Conservation (phyloP, 1,140 invertebrate genomes). For the Calosoma granatense region DNA sequence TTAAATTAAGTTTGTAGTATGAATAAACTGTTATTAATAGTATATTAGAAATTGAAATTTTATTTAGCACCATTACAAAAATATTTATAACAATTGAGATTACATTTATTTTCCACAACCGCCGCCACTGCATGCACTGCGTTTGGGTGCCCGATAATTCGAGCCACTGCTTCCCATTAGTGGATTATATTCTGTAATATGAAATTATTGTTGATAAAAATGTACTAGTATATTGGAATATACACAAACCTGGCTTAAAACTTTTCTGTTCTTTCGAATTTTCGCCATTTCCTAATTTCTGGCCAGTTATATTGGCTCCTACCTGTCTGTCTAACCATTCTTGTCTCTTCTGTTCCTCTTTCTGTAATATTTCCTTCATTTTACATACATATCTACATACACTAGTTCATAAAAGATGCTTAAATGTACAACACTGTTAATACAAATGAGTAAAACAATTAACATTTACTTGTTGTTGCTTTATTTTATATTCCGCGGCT, state of each 20-base stretch:
- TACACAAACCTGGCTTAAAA: conserved; percentile 22
- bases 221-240: conserved; percentile 4
- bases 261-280: conserved; percentile 20
- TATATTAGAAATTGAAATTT: too few relatives aligned
- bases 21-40: too few relatives aligned
- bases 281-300: conserved; percentile 18
- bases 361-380: too few relatives aligned
- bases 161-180: conserved; percentile 35
- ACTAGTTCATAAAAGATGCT: conserved; percentile 16
- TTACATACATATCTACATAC: too few relatives aligned
- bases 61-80: too few relatives aligned
- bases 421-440: conserved; percentile 9
- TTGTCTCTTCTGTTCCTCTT: conserved; percentile 26
- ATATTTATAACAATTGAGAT: too few relatives aligned
- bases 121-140: conserved; percentile 35
- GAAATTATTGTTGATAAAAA: conserved; percentile 14
- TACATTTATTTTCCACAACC: conserved; percentile 34
- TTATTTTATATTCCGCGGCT: conserved; percentile 24
- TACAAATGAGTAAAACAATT: background rate
- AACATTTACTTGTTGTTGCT: conserved; percentile 30
- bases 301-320: conserved; percentile 13
- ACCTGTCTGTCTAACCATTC: conserved; percentile 20
- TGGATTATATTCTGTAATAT: conserved; percentile 38
- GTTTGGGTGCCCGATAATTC: conserved; percentile 36
- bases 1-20: too few relatives aligned